These are phyloP conservation scores for Emydura subglobosa DNA, from an alignment of 2,113 vertebrate genomes.

Conservation along the genomic window DNA sequence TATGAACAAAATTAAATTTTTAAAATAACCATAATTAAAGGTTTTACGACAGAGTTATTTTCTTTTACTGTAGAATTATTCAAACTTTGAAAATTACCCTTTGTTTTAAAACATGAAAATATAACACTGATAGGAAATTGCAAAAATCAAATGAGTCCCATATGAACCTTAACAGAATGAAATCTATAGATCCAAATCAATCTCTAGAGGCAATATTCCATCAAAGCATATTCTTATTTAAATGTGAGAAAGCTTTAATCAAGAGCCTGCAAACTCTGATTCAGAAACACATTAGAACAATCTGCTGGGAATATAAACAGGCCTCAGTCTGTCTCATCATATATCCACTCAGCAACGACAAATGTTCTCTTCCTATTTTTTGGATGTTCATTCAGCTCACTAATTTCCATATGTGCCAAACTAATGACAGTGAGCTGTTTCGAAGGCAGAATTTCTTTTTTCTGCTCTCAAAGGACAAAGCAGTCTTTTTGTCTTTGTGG, in stretches of 20 bases:
- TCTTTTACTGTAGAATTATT: neutral
- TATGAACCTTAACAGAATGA: neutral
- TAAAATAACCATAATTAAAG: neutral
- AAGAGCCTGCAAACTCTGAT: neutral
- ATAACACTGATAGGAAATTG: neutral
- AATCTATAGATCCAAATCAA: neutral
- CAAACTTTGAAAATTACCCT: neutral
- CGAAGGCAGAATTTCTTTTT: neutral
- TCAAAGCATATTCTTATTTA: neutral
- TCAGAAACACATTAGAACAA: neutral
- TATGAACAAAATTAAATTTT: neutral
- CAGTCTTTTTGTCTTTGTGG: neutral
- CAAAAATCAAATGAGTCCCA: neutral
- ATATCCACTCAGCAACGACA: neutral
- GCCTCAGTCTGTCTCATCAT: neutral
- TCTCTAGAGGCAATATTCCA: neutral
- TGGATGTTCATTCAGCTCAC: neutral
- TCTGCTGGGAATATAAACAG: neutral
- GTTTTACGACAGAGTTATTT: neutral
- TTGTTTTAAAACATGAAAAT: neutral
- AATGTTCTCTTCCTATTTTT: neutral
- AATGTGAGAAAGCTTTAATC: neutral
- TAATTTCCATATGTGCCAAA: fast-evolving
- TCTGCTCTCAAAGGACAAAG: neutral
- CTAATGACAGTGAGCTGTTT: neutral